These are phyloP conservation scores for Megaptera novaeangliae DNA, from an alignment of 2,113 vertebrate genomes.

Conservation along the genomic window DNA sequence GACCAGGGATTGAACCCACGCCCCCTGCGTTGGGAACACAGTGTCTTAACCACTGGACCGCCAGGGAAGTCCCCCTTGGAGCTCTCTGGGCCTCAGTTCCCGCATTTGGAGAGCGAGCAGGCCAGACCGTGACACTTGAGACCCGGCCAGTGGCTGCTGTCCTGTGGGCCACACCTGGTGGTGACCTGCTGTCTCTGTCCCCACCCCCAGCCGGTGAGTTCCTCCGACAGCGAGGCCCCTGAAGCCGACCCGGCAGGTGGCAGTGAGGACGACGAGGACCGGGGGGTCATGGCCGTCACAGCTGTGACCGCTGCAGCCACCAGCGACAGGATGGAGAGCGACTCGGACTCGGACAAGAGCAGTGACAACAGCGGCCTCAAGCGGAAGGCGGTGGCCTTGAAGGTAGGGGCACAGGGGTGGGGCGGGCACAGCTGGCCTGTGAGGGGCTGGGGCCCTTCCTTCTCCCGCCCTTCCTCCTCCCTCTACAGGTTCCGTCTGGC, in stretches of 20 bases:
- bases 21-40: too few relatives aligned
- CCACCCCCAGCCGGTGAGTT: constrained; percentile 84
- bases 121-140: background rate
- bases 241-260: constrained; percentile 83
- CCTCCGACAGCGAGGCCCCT: constrained; percentile 90
- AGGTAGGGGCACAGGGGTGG: constrained; percentile 66
- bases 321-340: constrained; percentile 81
- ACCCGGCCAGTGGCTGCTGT: background rate
- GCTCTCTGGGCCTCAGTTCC: background rate
- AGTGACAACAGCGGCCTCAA: constrained; percentile 87
- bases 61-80: background rate
- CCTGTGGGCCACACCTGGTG: rapidly evolving
- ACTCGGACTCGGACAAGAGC: constrained; percentile 88
- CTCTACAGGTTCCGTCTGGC: too few relatives aligned
- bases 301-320: constrained; percentile 1
- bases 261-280: constrained; percentile 80
- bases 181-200: rapidly evolving
- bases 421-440: background rate
- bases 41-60: too few relatives aligned
- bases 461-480: too few relatives aligned
- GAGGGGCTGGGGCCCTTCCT: background rate
- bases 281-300: constrained; percentile 30
- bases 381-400: constrained; percentile 74
- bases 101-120: background rate
- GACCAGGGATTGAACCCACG: too few relatives aligned